phyloP scores from a whole-genome alignment of 1,140 invertebrate species.

The Dryas iulia region DNA sequence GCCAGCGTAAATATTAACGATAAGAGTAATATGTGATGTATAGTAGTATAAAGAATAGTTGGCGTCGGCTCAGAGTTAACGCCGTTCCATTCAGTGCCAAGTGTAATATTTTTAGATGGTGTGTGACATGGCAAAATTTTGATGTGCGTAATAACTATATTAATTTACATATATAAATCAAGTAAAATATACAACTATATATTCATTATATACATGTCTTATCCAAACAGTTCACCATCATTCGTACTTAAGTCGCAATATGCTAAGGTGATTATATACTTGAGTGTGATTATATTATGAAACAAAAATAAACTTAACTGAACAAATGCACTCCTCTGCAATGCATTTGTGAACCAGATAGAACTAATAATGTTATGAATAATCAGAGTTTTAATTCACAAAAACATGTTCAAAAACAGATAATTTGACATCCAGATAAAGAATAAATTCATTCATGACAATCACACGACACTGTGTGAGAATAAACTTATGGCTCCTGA shows the following conservation, averaged over 20 bases:
- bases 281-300: background rate
- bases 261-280: background rate
- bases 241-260: background rate
- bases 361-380: background rate
- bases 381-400: background rate
- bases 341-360: background rate
- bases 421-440: background rate
- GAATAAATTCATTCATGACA: background rate
- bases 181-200: too few relatives aligned
- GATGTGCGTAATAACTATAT: conserved; percentile 48
- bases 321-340: background rate
- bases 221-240: too few relatives aligned
- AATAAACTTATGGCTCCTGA: background rate
- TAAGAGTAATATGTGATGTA: conserved; percentile 26
- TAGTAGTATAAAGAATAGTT: conserved; percentile 39
- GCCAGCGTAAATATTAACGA: background rate
- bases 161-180: background rate
- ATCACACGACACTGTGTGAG: background rate
- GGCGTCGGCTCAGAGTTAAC: conserved; percentile 66
- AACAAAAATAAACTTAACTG: background rate
- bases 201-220: too few relatives aligned
- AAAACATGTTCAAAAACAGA: background rate
- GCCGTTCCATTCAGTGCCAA: conserved; percentile 66
- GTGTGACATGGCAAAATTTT: conserved; percentile 56
- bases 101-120: conserved; percentile 68